Conservation (phyloP, 2,797 vertebrate species). For the Takifugu ocellatus region DNA sequence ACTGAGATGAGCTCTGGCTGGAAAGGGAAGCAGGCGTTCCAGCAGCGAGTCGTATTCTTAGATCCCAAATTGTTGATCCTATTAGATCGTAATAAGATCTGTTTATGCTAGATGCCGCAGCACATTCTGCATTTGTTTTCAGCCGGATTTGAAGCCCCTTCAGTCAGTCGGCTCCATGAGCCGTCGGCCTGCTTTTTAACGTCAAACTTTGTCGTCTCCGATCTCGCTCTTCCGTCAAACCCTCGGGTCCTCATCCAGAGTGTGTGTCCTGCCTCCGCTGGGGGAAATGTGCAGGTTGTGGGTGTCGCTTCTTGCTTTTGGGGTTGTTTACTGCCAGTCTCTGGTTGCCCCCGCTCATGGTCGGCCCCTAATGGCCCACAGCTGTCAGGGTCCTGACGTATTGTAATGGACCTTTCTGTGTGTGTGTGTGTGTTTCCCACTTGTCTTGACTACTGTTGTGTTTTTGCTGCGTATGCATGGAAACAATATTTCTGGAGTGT, state of each 20-base stretch:
- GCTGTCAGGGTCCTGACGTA: constrained; percentile 78
- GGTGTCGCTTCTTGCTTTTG: constrained; percentile 48
- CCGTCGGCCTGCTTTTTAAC: constrained; percentile 41
- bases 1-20: not conserved
- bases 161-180: constrained; percentile 6
- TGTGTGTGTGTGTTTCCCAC: constrained; percentile 24
- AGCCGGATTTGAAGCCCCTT: too few species aligned
- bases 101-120: too few species aligned
- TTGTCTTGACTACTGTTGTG: constrained; percentile 16
- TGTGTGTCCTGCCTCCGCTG: constrained; percentile 41
- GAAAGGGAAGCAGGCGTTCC: constrained; percentile 7
- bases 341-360: constrained; percentile 64
- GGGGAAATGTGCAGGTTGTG: constrained; percentile 33
- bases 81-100: constrained; percentile 18
- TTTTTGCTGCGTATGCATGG: constrained; percentile 9
- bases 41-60: constrained; percentile 15
- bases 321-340: constrained; percentile 77
- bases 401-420: constrained; percentile 53
- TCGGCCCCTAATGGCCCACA: constrained; percentile 86
- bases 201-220: constrained; percentile 59
- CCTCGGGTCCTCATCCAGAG: too few species aligned
- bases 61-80: constrained; percentile 31
- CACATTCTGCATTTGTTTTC: too few species aligned
- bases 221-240: constrained; percentile 34
- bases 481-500: not conserved